Base-by-base conservation (phyloP, 37 sponge, comb jelly and placozoan species). In the Halisarca cf. caerulea region DNA sequence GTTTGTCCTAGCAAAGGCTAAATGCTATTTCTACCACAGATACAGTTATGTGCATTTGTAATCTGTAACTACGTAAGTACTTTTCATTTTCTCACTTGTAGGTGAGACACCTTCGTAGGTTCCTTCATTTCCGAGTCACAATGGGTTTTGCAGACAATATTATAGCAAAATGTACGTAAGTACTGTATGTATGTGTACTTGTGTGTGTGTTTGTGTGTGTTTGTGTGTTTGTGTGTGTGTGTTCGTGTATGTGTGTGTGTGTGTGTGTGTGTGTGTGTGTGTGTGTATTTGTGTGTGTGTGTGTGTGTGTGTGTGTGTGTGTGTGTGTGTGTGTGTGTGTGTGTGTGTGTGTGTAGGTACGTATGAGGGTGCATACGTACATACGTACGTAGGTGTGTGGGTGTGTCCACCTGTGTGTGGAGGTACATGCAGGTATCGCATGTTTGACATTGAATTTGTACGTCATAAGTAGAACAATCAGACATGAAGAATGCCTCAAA, bases 101-200 rank as follows among this genome's bases (percentile, higher is more conserved):
- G 94, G 88, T 93, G 0, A 82, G 83, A n/a, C 97, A 97, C 59
- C 58, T 97, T 66, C 57, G 92, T 30, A 88, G 66, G 37, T 84
- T 90, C 66, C 86, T 97, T 34, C 62, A 84, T 36, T 97, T 97
- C 58, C 86, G 90, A 4, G 88, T 92, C 59, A 86, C 87, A 6
- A 88, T 97, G 90, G 97, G 97, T 0, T 86, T 97, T 68, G 69
- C 95, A 0, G 97, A 97, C 88, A 81, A 61, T 33, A 83, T 97
- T 59, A 72, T 92, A 9, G 97, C 97, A n/a, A 97, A 97, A 51
- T 97, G 96, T 96, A 40, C 79, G 93, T 55, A n/a, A 81, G 47
- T 33, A 83, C 95, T 59, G 74, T 92, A 9, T 95, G 95, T 27
- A 97, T 95, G 38, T 97, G 96, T 96, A 40, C 79, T 91, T 32